Base-by-base conservation (phyloP, 2,888 invertebrate species). In the Cheilosia pagana region DNA sequence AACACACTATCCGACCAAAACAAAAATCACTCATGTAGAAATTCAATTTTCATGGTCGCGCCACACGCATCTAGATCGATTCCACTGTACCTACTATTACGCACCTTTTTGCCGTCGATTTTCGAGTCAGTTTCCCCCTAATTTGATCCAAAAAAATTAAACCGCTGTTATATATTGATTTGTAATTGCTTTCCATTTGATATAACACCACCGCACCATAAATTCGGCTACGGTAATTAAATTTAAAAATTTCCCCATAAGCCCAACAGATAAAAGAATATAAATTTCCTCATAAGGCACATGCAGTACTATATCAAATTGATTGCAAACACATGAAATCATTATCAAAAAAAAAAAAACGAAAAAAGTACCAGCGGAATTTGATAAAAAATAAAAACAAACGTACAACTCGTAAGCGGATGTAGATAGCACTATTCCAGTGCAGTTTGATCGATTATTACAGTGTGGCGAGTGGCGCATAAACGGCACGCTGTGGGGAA, bases 11-110 rank as follows among this genome's bases (percentile, higher is more conserved):
- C 35, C 55, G 19, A 75, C 39, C 57, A 50, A 62, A 77, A 53
- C 59, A 55, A 62, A 62, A 77, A 5, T 78, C 70, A 57, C 70
- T 78, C 77, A 71, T 63, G 77, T 59, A 41, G 77, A 78, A 78
- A 78, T 23, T 50, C 35, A 50, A 71, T 71, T 78, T 78, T 78
- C 63, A 71, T 71, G 48, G 71, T 63, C 39, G 28, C 77, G 25
- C 71, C 57, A 41, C 77, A 78, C 77, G 77, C 71, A 71, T 62
- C 31, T 39, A 25, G 21, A 75, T 68, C 39, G 31, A 62, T 45
- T 19, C 50, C 57, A 4, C 65, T 31, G n/a, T 39, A 43, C 23
- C 19, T 43, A 41, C 55, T 31, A 8, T 55, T 77, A 77, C 77
- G 70, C 77, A 71, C 70, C 77, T 70, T 63, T 67, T 50, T 31